Conservation (phyloP, 2,797 vertebrate genomes). For the Sebastolobus altivelis region DNA sequence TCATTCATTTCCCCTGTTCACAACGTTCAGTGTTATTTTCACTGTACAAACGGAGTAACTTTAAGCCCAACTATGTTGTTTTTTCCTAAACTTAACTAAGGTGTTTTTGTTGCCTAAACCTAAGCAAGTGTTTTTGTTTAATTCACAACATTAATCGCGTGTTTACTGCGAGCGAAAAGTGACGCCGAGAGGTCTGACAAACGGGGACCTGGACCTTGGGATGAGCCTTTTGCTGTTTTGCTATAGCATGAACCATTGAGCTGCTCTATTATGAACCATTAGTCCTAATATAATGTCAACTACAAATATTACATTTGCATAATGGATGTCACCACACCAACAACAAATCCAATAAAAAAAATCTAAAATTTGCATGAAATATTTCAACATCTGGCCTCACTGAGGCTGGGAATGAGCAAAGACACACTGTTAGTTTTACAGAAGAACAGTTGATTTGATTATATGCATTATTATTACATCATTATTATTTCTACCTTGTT, state of each 20-base stretch:
- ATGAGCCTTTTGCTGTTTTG: not conserved
- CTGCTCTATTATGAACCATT: conserved; percentile 16
- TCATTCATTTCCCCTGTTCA: too few relatives aligned
- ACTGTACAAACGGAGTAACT: fast-evolving
- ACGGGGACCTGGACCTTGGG: too few relatives aligned
- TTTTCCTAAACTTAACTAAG: too few relatives aligned
- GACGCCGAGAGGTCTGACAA: too few relatives aligned
- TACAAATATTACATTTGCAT: conserved; percentile 36
- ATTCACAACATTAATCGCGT: too few relatives aligned
- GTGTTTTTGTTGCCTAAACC: too few relatives aligned
- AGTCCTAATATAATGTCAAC: conserved; percentile 33
- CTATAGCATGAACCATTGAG: conserved; percentile 1
- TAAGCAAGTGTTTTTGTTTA: too few relatives aligned
- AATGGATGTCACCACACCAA: conserved; percentile 1
- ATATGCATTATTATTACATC: not conserved
- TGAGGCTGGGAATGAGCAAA: not conserved
- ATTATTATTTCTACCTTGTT: not conserved
- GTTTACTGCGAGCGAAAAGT: too few relatives aligned
- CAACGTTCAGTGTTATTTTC: too few relatives aligned
- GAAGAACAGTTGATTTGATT: conserved; percentile 9
- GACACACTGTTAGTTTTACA: not conserved
- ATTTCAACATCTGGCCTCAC: not conserved
- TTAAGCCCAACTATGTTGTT: too few relatives aligned
- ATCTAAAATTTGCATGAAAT: conserved; percentile 22
- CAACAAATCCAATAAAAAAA: conserved; percentile 4